phyloP scores from a whole-genome alignment of 2,888 invertebrate species.

The Trachelus iudaicus region DNA sequence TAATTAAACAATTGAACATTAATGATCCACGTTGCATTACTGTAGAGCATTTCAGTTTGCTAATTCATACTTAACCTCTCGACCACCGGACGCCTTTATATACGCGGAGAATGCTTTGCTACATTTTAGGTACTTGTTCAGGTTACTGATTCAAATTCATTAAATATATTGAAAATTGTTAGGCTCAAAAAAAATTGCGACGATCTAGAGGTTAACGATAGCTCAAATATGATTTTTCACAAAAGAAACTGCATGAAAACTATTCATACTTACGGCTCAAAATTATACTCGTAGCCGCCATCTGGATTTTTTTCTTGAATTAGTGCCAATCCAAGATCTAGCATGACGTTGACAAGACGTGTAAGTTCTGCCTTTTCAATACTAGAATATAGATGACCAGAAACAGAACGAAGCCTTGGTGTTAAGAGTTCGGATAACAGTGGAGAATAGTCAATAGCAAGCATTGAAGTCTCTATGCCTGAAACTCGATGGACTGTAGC shows the following conservation, averaged over 20 bases:
- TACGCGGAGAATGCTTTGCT: too few relatives aligned
- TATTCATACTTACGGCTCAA: slow-evolving; percentile 56
- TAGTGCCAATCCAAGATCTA: slow-evolving; percentile 89
- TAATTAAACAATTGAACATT: not conserved
- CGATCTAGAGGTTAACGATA: not conserved
- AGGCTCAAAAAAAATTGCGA: too few relatives aligned
- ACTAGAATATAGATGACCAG: slow-evolving; percentile 78
- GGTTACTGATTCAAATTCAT: too few relatives aligned
- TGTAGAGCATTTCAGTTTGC: not conserved
- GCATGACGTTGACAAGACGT: slow-evolving; percentile 83
- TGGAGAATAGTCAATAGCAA: slow-evolving; percentile 51
- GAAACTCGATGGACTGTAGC: slow-evolving; percentile 42
- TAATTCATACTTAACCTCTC: not conserved
- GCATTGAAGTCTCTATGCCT: slow-evolving; percentile 44
- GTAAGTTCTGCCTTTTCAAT: slow-evolving; percentile 77
- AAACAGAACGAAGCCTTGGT: slow-evolving; percentile 59
- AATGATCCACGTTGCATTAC: not conserved
- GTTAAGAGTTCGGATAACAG: slow-evolving; percentile 58
- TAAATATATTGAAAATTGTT: too few relatives aligned
- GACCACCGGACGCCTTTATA: too few relatives aligned
- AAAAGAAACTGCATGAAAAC: not conserved
- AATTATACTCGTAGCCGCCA: slow-evolving; percentile 76
- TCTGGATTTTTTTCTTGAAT: slow-evolving; percentile 82
- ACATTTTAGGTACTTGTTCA: too few relatives aligned
- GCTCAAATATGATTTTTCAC: not conserved